phyloP scores from a whole-genome alignment of 53 echinoderm and acorn worm species.

The Zoroaster sp. region DNA sequence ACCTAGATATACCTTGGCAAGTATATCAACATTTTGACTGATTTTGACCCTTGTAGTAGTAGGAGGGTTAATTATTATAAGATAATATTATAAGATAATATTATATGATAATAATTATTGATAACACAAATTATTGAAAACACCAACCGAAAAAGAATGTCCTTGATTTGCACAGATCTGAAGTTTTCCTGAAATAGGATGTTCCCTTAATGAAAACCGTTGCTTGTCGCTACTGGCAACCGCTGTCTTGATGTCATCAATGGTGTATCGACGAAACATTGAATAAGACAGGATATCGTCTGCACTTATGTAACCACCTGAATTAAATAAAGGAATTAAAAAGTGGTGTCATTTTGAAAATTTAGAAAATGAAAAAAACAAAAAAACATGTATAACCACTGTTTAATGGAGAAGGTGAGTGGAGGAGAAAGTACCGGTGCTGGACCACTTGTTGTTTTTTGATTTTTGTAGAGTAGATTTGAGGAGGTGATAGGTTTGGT shows the following conservation, averaged over 20 bases:
- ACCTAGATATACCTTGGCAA: too few relatives aligned
- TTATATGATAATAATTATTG: not conserved
- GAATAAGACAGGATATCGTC: constrained; percentile 66
- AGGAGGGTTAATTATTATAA: too few relatives aligned
- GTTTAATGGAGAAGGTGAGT: too few relatives aligned
- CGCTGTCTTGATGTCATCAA: constrained; percentile 66
- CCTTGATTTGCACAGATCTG: constrained; percentile 93
- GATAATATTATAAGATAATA: too few relatives aligned
- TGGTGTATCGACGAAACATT: constrained; percentile 63
- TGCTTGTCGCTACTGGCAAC: constrained; percentile 73
- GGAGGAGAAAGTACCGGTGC: too few relatives aligned
- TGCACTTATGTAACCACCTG: constrained; percentile 77
- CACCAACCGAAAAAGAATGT: constrained; percentile 74
- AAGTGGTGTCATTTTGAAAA: not conserved
- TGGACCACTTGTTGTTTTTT: too few relatives aligned
- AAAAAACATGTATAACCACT: not conserved
- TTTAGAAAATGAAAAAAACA: not conserved
- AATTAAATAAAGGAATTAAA: not conserved
- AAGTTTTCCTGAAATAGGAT: constrained; percentile 44
- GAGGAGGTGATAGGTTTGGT: too few relatives aligned
- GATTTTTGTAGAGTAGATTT: too few relatives aligned
- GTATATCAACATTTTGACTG: too few relatives aligned
- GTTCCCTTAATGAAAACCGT: constrained; percentile 63
- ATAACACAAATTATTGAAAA: not conserved
- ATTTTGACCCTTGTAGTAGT: too few relatives aligned